Conservation (phyloP, 2,797 vertebrate genomes). For the Calcarius lapponicus region DNA sequence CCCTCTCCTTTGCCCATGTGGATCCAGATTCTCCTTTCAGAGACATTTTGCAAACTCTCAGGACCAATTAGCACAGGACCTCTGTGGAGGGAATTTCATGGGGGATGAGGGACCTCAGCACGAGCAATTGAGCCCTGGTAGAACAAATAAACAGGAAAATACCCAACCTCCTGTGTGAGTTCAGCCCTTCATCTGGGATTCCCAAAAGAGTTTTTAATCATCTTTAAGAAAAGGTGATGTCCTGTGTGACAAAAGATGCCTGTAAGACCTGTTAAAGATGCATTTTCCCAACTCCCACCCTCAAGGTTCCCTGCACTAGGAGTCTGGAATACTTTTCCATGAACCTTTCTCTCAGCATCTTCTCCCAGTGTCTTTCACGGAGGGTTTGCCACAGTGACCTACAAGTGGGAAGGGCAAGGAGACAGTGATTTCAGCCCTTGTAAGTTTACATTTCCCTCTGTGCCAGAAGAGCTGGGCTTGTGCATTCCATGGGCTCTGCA, state of each 20-base stretch:
- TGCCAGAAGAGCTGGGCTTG: background rate
- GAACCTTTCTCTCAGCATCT: background rate
- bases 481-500: accelerated
- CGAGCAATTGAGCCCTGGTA: background rate
- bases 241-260: background rate
- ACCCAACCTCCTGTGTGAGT: background rate
- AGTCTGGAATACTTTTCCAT: background rate
- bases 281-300: background rate
- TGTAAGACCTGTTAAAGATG: background rate
- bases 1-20: background rate
- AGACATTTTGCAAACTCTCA: background rate
- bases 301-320: background rate
- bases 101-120: background rate
- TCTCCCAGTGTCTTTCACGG: background rate
- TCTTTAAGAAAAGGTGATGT: background rate
- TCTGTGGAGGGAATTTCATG: background rate
- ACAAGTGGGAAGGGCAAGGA: background rate
- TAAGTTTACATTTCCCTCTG: background rate
- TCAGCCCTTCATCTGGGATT: background rate
- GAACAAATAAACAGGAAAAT: background rate
- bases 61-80: background rate
- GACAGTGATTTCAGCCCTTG: background rate
- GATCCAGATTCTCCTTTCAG: background rate
- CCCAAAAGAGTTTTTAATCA: background rate
- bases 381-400: background rate